Percentiles rank a stretch among this genome's conserved stretches.
phyloP scores from a whole-genome alignment of 2,797 vertebrate genomes.

The Tinamus major region DNA sequence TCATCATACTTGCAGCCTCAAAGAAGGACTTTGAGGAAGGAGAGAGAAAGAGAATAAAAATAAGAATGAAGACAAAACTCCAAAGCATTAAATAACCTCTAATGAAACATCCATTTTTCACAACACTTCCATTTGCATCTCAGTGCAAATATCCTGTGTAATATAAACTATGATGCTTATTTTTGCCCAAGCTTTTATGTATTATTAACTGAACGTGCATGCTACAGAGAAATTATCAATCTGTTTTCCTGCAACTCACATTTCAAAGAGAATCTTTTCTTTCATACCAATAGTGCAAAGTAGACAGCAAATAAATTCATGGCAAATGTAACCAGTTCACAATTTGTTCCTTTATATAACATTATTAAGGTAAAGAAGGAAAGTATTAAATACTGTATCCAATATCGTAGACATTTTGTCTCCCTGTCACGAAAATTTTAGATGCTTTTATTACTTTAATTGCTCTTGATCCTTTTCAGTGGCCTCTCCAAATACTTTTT shows the following conservation, averaged over 20 bases:
- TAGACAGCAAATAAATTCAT: background rate
- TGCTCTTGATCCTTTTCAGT: background rate
- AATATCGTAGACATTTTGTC: background rate
- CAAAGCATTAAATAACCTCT: background rate
- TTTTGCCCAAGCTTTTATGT: background rate
- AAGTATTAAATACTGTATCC: background rate
- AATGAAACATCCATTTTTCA: background rate
- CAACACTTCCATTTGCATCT: background rate
- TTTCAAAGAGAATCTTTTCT: background rate
- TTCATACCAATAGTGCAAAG: background rate
- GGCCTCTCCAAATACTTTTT: background rate
- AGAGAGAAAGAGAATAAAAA: background rate
- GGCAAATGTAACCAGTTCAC: background rate
- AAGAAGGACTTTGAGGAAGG: slow-evolving; percentile 89
- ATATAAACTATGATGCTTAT: background rate
- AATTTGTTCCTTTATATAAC: background rate
- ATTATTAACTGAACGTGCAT: background rate
- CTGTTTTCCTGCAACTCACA: background rate
- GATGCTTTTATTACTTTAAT: background rate
- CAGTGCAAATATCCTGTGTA: background rate
- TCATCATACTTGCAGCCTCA: slow-evolving; percentile 99
- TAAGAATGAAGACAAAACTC: background rate
- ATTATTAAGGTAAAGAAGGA: background rate
- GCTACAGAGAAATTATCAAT: background rate
- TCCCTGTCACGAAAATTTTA: background rate